These are phyloP conservation scores for Zaprionus ghesquierei DNA, from an alignment of 1,140 invertebrate species.

Conservation along the genomic window DNA sequence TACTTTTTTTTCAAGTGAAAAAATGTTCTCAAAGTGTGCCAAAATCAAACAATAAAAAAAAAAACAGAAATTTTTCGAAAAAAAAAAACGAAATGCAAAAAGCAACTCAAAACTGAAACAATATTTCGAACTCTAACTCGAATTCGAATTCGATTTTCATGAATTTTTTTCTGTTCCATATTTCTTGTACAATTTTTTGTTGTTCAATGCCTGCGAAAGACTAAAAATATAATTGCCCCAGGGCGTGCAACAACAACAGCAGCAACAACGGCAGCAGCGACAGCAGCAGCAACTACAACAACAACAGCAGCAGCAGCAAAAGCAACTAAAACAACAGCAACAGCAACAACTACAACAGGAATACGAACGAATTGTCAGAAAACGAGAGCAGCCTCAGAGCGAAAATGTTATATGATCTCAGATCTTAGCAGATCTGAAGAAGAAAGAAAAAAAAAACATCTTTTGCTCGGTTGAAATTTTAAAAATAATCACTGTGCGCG, in stretches of 20 bases:
- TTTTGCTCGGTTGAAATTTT: conserved; percentile 49
- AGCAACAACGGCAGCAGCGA: conserved; percentile 3
- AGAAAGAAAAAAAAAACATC: conserved; percentile 39
- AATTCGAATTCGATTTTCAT: conserved; percentile 36
- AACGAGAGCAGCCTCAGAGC: conserved; percentile 37
- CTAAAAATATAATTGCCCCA: conserved; percentile 68
- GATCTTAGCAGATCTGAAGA: conserved; percentile 26
- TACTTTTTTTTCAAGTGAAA: conserved; percentile 67
- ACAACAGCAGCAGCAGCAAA: conserved; percentile 23
- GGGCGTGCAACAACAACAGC: conserved; percentile 41
- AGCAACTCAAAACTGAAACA: conserved; percentile 4
- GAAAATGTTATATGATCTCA: conserved; percentile 75
- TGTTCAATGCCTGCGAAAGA: conserved; percentile 44
- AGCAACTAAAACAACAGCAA: conserved; percentile 8
- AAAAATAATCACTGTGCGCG: conserved; percentile 56
- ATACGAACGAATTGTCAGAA: conserved; percentile 39
- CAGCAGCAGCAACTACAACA: conserved; percentile 13
- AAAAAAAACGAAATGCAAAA: not conserved
- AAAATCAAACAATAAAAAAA: conserved; percentile 12
- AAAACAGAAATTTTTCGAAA: conserved; percentile 1
- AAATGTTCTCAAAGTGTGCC: conserved; percentile 19
- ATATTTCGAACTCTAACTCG: conserved; percentile 29
- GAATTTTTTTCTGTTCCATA: conserved; percentile 45
- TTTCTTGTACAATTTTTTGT: conserved; percentile 36
- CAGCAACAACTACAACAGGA: conserved; percentile 32